Base-by-base conservation (phyloP, 2,797 vertebrate species). In the Rhinophrynus dorsalis region DNA sequence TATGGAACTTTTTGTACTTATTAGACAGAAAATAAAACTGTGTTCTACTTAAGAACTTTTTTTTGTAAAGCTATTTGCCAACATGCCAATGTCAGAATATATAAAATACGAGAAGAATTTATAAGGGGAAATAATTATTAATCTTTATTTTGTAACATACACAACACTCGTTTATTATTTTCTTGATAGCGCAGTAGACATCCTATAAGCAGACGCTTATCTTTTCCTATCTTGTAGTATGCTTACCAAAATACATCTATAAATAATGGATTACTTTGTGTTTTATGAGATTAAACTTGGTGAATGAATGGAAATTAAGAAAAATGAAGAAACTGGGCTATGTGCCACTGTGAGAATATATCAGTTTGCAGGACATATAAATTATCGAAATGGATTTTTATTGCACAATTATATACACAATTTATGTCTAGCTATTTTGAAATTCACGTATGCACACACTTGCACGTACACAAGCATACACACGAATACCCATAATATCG, bases 1-100 rank as follows among this genome's bases (percentile, higher is more conserved):
- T 84, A 87, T 90, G 90, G 93, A 96, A 95, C 90, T 85, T 92
- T 93, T 92, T 91, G 89, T 91, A 91, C 93, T 95, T 96, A 95
- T 94, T 94, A 96, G 92, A 94, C 92, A 87, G 92, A 71, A 30
- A 94, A 96, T 94, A 92, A 87, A 91, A 81, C 85, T 84, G 88
- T 88, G 88, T 95, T 96, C 96, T 94, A 94, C 92, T 80, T 62
- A 35, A 75, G 81, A 78, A 84, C 81, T 84, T 52, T 26, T 54
- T 6, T 4, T 66, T 32, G 3, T 24, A 23, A 20, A 40, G 9
- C 23, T 86, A 83, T 80, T 78, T 87, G 85, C 86, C 84, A 83
- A 83, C 62, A 47, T 86, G 82, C 84, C 86, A 89, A 87, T 86
- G 80, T n/a, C n/a, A 78, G 75, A 78, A 78, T 79, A 42, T 38